A percentile compares a stretch with the other conserved stretches of the same genome.
These are phyloP conservation scores for Odontomachus brunneus DNA, from an alignment of 1,140 invertebrate species.

Conservation along the genomic window DNA sequence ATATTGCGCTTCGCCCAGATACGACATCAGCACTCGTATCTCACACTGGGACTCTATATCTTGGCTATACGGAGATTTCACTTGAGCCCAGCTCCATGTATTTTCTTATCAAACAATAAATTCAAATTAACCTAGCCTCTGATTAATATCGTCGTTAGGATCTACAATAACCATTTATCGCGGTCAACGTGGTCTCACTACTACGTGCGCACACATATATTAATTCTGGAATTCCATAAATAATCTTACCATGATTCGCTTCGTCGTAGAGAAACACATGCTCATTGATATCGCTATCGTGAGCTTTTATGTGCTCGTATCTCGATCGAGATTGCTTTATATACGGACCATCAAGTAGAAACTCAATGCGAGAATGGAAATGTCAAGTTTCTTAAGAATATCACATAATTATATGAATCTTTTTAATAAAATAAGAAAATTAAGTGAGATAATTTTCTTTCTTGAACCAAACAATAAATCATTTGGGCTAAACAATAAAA, in stretches of 20 bases:
- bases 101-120: slow-evolving; percentile 52
- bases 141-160: slow-evolving; percentile 54
- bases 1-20: slow-evolving; percentile 38
- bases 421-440: too few species aligned
- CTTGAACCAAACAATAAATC: too few species aligned
- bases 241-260: slow-evolving; percentile 33
- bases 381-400: too few species aligned
- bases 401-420: too few species aligned
- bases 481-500: too few species aligned
- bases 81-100: not conserved
- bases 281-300: slow-evolving; percentile 47
- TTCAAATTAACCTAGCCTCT: slow-evolving; percentile 48
- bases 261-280: slow-evolving; percentile 51
- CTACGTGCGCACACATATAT: slow-evolving; percentile 19
- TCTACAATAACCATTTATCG: slow-evolving; percentile 46
- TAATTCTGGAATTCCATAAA: slow-evolving; percentile 53
- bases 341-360: not conserved
- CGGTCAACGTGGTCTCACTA: slow-evolving; percentile 21
- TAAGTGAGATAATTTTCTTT: too few species aligned
- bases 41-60: slow-evolving; percentile 19
- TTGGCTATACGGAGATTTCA: not conserved
- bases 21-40: slow-evolving; percentile 7
- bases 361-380: too few species aligned
- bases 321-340: slow-evolving; percentile 43
- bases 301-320: slow-evolving; percentile 36